These are phyloP conservation scores for Montipora capricornis DNA, from an alignment of 64 coral and sea anemone species.

Conservation along the genomic window DNA sequence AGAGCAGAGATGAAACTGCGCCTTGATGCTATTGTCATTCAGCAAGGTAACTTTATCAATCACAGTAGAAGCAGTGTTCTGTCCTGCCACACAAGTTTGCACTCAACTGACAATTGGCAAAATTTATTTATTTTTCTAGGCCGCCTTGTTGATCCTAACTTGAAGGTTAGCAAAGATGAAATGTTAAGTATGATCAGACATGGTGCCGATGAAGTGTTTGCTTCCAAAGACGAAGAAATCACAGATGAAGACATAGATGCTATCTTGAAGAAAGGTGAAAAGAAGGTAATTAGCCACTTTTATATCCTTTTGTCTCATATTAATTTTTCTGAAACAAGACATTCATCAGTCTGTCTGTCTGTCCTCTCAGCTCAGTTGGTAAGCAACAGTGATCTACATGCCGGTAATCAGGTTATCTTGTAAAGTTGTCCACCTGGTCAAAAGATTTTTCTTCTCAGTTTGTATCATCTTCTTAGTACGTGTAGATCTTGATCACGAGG, in stretches of 20 bases:
- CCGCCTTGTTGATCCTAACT: constrained; percentile 92
- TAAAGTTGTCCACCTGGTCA: no score
- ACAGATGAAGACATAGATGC: constrained; percentile 96
- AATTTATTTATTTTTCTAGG: constrained; percentile 30
- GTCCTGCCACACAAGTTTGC: not conserved
- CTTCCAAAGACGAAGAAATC: constrained; percentile 96
- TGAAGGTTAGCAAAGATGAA: constrained; percentile 97
- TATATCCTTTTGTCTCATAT: no score
- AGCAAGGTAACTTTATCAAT: constrained; percentile 70
- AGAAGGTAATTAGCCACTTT: constrained; percentile 65
- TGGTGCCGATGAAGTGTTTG: constrained; percentile 98
- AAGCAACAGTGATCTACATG: no score
- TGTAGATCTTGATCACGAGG: no score
- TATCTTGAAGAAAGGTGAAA: constrained; percentile 91
- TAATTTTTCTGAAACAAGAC: no score
- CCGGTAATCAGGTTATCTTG: no score
- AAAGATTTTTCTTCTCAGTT: not conserved
- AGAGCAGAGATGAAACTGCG: constrained; percentile 98
- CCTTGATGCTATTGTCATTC: constrained; percentile 95
- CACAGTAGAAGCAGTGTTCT: not conserved
- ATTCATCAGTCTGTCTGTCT: no score
- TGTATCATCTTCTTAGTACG: no score
- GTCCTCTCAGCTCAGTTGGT: no score
- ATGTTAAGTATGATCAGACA: constrained; percentile 99
- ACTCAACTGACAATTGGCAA: not conserved